Conservation (phyloP, 2,113 vertebrate species). For the Axis porcinus region DNA sequence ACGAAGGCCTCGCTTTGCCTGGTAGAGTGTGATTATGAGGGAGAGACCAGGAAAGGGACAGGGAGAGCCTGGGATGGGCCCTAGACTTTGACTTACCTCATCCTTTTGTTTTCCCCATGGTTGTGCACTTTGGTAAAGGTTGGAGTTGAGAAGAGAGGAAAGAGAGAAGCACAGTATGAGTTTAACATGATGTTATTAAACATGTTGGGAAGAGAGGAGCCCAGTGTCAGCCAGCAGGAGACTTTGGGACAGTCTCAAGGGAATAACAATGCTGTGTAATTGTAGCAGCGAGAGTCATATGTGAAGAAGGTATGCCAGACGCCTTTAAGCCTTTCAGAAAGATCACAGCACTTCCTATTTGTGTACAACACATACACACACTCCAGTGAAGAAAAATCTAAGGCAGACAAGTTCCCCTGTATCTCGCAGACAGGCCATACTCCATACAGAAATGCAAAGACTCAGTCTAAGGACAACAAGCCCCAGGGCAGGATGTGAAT, state of each 20-base stretch:
- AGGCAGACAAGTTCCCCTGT: not conserved
- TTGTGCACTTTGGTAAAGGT: conserved; percentile 1
- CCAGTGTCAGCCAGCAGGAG: not conserved
- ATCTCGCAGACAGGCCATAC: not conserved
- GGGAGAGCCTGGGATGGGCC: not conserved
- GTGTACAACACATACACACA: not conserved
- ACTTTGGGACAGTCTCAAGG: not conserved
- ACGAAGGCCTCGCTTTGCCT: not conserved
- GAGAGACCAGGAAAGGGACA: not conserved
- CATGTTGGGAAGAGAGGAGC: not conserved
- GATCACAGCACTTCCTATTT: conserved; percentile 9
- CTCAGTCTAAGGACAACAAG: not conserved
- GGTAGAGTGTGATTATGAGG: not conserved
- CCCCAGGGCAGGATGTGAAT: not conserved
- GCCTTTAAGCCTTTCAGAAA: conserved; percentile 23
- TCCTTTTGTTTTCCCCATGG: not conserved
- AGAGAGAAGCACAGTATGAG: not conserved
- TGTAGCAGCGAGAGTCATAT: not conserved
- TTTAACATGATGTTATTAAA: not conserved
- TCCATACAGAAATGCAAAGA: not conserved
- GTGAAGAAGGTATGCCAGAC: not conserved
- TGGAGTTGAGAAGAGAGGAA: not conserved
- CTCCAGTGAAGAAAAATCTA: not conserved
- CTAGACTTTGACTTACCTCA: not conserved
- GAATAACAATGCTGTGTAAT: not conserved